phyloP scores from a whole-genome alignment of 2,888 invertebrate genomes.

The Sesia bembeciformis region DNA sequence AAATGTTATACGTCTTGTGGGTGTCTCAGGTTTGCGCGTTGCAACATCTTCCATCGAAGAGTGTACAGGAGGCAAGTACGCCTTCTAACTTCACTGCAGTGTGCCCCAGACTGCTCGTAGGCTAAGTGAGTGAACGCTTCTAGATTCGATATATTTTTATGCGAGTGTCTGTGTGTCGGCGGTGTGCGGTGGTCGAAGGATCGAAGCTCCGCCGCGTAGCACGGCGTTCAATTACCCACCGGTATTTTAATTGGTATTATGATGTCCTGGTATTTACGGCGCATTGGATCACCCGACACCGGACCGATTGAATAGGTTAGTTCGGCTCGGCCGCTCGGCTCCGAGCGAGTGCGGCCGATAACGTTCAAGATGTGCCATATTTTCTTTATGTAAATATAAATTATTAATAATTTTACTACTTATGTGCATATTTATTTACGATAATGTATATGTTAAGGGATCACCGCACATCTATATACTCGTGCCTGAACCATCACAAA shows the following conservation, averaged over 20 bases:
- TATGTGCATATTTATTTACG: conserved; percentile 68
- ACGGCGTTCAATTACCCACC: conserved; percentile 66
- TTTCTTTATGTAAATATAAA: conserved; percentile 72
- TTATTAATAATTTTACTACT: conserved; percentile 50
- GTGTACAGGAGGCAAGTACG: background rate
- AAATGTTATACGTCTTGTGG: background rate
- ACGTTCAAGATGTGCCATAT: conserved; percentile 68
- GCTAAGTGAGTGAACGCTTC: conserved; percentile 61
- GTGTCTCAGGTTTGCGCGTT: background rate
- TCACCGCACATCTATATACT: conserved; percentile 34
- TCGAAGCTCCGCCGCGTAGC: conserved; percentile 37
- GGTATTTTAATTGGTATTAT: conserved; percentile 73
- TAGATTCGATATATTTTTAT: conserved; percentile 69
- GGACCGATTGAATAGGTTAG: conserved; percentile 21
- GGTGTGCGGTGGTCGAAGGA: conserved; percentile 41
- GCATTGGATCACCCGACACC: conserved; percentile 21
- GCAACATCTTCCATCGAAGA: background rate
- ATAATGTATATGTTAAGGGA: conserved; percentile 40
- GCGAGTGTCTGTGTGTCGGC: conserved; percentile 49
- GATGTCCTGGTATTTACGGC: conserved; percentile 51
- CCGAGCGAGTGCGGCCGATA: conserved; percentile 54
- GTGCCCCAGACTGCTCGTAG: conserved; percentile 45
- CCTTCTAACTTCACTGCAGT: background rate
- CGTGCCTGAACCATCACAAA: conserved; percentile 52
- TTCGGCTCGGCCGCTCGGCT: conserved; percentile 11